Conservation (phyloP, 2,888 invertebrate genomes). For the Peribatodes rhomboidaria region DNA sequence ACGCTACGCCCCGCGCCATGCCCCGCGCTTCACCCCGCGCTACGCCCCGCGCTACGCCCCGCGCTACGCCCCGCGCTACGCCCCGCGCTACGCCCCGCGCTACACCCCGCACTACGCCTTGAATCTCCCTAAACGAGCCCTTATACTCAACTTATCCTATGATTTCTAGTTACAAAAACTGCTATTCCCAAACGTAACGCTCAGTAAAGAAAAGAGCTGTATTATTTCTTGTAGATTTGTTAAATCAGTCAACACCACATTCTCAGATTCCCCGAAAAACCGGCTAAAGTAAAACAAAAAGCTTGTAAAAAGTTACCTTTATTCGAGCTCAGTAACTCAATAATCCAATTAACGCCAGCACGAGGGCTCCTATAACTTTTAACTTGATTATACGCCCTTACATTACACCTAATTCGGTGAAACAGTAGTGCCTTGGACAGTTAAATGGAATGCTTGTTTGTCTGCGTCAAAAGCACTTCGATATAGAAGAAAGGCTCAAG, state of each 20-base stretch:
- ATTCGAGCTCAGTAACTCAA: constrained; percentile 38
- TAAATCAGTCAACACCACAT: constrained; percentile 11
- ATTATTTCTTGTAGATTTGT: background rate
- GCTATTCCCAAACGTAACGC: background rate
- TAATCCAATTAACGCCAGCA: constrained; percentile 39
- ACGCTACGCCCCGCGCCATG: too few relatives aligned
- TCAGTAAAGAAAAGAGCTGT: background rate
- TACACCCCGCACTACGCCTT: too few relatives aligned
- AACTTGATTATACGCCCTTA: constrained; percentile 41
- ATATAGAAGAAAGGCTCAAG: constrained; percentile 10
- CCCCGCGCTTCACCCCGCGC: too few relatives aligned
- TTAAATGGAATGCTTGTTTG: constrained; percentile 27
- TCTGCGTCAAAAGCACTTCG: constrained; percentile 6
- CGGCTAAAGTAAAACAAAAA: constrained; percentile 44
- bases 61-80: too few relatives aligned
- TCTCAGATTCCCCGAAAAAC: constrained; percentile 25
- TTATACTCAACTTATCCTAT: too few relatives aligned
- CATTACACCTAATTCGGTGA: constrained; percentile 28
- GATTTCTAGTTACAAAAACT: background rate
- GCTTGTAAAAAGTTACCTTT: constrained; percentile 45
- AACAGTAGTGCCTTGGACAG: constrained; percentile 27
- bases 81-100: too few relatives aligned
- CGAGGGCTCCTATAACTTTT: constrained; percentile 42
- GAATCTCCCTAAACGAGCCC: too few relatives aligned
- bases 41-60: too few relatives aligned